Evolutionary conservation across 2,888 invertebrate genomes (phyloP), one percentile per base, ranked within the genome.

Genomic region (Ernsta delagoae): DNA sequence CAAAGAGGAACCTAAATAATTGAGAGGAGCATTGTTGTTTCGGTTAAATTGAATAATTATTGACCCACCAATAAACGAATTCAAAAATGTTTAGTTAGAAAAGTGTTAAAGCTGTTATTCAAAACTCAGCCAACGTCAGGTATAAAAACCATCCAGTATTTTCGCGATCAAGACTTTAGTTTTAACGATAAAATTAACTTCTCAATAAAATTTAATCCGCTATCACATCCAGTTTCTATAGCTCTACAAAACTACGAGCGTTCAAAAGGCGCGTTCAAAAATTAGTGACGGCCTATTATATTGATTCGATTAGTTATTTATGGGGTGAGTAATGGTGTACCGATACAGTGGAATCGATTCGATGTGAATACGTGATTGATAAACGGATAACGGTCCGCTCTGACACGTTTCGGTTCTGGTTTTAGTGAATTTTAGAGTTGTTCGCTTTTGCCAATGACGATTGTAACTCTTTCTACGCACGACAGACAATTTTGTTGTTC

Each of bases 281-380:
- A 91, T 92, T 89, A 78, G 89, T 81, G 76, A 77, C 83, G 88
- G 89, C 87, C 90, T 86, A 92, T 92, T 91, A 90, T 80, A 83
- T 84, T 85, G 85, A 90, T 91, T 24, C 24, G 24, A 24, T 24
- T 24, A 24, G 24, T 24, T 24, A 24, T 24, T 24, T 24, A 24
- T 24, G 24, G 24, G 88, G 89, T 88, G 89, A 86, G 84, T 88
- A 92, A 92, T 89, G 81, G 83, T 78, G 77, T 83, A 85, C 85
- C 84, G 87, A 86, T 86, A 83, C 84, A 77, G 77, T 78, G 75
- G 72, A 84, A 85, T 86, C 83, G 87, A 87, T 87, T 86, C 77
- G 80, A 79, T 79, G 81, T 81, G 79, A 79, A 80, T 78, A 81
- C 83, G 83, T 80, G 80, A 85, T 83, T 80, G 80, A 80, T 81